phyloP scores from a whole-genome alignment of 2,888 invertebrate genomes.

The Xylophagus ater region DNA sequence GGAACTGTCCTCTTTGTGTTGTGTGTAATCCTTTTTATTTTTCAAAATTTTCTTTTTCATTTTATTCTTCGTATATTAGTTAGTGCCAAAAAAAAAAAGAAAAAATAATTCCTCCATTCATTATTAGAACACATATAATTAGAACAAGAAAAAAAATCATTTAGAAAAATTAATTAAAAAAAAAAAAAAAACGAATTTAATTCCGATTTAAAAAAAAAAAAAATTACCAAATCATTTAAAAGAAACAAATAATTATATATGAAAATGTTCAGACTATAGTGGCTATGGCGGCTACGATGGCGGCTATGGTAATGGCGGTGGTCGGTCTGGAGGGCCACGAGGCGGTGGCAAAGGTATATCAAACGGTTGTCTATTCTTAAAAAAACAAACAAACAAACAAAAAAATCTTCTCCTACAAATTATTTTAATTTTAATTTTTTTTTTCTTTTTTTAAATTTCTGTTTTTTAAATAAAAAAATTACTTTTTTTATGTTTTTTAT shows the following conservation, averaged over 20 bases:
- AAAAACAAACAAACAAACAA: not conserved
- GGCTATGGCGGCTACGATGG: constrained; percentile 79
- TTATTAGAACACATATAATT: no score
- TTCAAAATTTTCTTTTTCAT: no score
- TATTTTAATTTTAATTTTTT: not conserved
- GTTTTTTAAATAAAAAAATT: not conserved
- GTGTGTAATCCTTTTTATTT: no score
- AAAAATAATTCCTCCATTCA: no score
- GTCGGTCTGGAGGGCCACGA: constrained; percentile 73
- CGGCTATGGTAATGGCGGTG: constrained; percentile 71
- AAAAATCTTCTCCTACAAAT: not conserved
- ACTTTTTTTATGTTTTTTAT: constrained; percentile 5
- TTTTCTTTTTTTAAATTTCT: not conserved
- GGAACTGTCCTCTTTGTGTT: no score
- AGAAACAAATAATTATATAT: no score
- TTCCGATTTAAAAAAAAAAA: constrained; percentile 9
- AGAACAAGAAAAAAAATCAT: no score
- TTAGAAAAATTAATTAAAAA: no score
- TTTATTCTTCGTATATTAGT: no score
- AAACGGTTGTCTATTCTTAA: constrained; percentile 12
- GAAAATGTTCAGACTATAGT: constrained; percentile 59
- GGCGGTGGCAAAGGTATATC: constrained; percentile 72
- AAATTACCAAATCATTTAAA: constrained; percentile 17
- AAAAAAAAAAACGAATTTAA: no score
- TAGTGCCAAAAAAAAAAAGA: no score